Conservation (phyloP, 1,140 invertebrate genomes). For the Schlechtendalia chinensis region DNA sequence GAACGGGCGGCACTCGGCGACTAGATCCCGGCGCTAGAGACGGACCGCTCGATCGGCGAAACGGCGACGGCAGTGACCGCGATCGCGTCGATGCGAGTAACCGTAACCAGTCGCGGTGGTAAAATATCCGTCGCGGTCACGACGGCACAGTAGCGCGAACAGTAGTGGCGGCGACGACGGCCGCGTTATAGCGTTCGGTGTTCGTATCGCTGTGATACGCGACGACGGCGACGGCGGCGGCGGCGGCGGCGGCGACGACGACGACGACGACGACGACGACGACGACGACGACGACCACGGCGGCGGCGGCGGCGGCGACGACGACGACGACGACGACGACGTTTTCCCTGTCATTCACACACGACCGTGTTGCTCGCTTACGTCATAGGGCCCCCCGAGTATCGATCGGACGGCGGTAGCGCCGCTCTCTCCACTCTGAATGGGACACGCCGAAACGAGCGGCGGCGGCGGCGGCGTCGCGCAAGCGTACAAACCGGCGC, state of each 20-base stretch:
- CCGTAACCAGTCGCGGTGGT: too few relatives aligned
- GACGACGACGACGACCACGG: background rate
- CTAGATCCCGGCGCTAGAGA: too few relatives aligned
- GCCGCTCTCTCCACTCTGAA: constrained; percentile 40
- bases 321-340: background rate
- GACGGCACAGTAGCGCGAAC: background rate
- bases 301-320: background rate
- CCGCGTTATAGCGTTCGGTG: background rate
- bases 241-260: too few relatives aligned
- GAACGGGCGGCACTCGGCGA: background rate
- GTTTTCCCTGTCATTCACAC: constrained; percentile 37
- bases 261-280: background rate
- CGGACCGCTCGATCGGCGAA: too few relatives aligned
- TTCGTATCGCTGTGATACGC: too few relatives aligned
- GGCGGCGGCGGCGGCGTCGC: background rate
- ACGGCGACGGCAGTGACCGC: too few relatives aligned
- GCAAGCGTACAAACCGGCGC: constrained; percentile 15
- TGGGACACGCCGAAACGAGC: constrained; percentile 34
- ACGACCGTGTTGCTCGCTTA: constrained; percentile 48
- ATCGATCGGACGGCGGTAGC: constrained; percentile 7
- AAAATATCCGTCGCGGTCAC: background rate
- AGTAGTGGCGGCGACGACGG: background rate
- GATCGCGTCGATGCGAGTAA: too few relatives aligned
- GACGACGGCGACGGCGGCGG: too few relatives aligned
- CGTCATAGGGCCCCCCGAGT: constrained; percentile 45